These are phyloP conservation scores for Diachasma alloeum DNA, from an alignment of 1,140 invertebrate genomes.

Conservation along the genomic window DNA sequence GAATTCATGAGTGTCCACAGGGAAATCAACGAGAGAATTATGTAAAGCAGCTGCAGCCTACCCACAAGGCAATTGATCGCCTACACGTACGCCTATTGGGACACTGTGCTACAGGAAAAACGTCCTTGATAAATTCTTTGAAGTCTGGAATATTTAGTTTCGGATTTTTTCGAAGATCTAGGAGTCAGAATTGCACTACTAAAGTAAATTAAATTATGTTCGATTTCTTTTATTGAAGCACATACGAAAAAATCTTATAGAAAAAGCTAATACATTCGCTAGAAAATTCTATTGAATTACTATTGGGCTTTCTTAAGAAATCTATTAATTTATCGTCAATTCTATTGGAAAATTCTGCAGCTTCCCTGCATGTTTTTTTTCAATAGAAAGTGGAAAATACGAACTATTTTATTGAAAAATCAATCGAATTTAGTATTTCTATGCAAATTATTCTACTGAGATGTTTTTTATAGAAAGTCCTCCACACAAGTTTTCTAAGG, in stretches of 20 bases:
- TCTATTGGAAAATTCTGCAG: too few relatives aligned
- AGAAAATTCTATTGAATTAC: background rate
- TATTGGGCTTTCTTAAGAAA: too few relatives aligned
- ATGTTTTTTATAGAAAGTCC: too few relatives aligned
- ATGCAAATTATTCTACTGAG: background rate
- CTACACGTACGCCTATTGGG: constrained; percentile 83
- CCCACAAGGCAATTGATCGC: constrained; percentile 70
- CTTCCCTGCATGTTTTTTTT: too few relatives aligned
- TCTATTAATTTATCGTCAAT: too few relatives aligned
- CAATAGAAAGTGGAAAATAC: too few relatives aligned
- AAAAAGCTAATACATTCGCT: too few relatives aligned
- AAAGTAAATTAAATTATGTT: constrained; percentile 47
- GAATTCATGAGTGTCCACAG: constrained; percentile 33
- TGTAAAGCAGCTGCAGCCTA: constrained; percentile 76
- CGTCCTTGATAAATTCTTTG: constrained; percentile 76
- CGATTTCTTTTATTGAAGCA: too few relatives aligned
- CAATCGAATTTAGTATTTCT: too few relatives aligned
- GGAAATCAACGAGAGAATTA: constrained; percentile 69
- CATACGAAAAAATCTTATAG: too few relatives aligned
- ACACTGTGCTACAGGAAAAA: constrained; percentile 81
- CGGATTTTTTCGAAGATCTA: constrained; percentile 71
- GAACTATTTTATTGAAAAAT: too few relatives aligned
- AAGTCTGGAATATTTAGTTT: constrained; percentile 74
- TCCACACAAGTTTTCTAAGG: too few relatives aligned
- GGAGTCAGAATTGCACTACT: constrained; percentile 56